These are phyloP conservation scores for Bombus confusus DNA, from an alignment of 1,140 invertebrate species.

Conservation along the genomic window DNA sequence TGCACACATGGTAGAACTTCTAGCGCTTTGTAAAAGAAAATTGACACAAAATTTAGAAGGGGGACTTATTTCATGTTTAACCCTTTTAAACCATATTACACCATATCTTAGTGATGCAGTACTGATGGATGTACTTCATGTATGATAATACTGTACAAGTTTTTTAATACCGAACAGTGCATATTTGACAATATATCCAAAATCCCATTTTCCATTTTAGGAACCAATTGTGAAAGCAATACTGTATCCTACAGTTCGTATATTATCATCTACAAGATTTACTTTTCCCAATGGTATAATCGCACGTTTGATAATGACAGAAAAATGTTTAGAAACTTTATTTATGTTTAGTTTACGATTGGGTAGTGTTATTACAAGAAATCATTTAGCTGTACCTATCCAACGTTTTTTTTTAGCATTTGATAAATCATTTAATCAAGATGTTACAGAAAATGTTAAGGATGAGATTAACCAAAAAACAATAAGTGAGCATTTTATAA, in stretches of 20 bases:
- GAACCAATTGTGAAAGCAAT: conserved; percentile 90
- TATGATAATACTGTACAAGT: conserved; percentile 71
- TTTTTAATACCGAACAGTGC: not conserved
- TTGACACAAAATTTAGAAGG: conserved; percentile 93
- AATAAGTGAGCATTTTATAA: conserved; percentile 20
- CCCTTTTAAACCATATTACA: conserved; percentile 90
- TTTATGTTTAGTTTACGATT: conserved; percentile 91
- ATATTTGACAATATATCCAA: not conserved
- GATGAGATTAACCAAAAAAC: conserved; percentile 46
- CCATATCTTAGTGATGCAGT: conserved; percentile 92
- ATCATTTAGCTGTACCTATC: conserved; percentile 87
- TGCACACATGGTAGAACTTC: conserved; percentile 93
- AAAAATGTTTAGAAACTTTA: conserved; percentile 91
- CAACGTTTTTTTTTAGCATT: conserved; percentile 92
- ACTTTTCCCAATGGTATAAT: conserved; percentile 90
- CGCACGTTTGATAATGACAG: conserved; percentile 88
- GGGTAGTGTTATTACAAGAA: conserved; percentile 92
- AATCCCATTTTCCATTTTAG: conserved; percentile 74
- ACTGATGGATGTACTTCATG: conserved; percentile 93
- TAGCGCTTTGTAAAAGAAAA: conserved; percentile 89
- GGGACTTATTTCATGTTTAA: conserved; percentile 92
- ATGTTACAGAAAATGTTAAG: not conserved
- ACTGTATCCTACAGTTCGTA: conserved; percentile 88
- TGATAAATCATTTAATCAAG: conserved; percentile 86
- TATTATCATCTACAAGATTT: conserved; percentile 88